Evolutionary conservation across 2,888 invertebrate species (phyloP).

Genomic region (Heliothis peltigera): DNA sequence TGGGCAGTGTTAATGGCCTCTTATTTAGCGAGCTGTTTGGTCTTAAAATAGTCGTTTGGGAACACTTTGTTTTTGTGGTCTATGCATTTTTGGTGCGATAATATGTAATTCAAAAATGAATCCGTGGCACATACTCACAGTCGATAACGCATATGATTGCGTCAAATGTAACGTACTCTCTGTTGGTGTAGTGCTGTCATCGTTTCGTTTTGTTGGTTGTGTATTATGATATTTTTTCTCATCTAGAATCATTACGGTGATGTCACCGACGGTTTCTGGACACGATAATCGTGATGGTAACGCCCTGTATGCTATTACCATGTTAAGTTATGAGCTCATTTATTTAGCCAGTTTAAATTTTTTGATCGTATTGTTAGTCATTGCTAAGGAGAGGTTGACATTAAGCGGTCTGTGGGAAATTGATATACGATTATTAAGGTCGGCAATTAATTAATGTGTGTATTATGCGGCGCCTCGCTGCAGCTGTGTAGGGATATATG

Average conservation of each 20-base stretch:
- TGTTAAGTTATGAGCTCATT: constrained; percentile 83
- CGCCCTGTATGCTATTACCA: constrained; percentile 79
- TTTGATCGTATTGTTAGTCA: constrained; percentile 77
- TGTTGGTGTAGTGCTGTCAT: constrained; percentile 82
- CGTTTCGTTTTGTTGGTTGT: constrained; percentile 76
- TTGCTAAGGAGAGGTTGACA: constrained; percentile 77
- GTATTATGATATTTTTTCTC: constrained; percentile 76
- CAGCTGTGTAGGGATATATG: constrained; percentile 47
- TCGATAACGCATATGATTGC: constrained; percentile 75
- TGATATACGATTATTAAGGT: constrained; percentile 83
- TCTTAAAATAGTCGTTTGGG: constrained; percentile 80
- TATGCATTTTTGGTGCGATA: constrained; percentile 83
- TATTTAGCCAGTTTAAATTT: constrained; percentile 75
- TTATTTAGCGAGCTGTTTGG: constrained; percentile 80
- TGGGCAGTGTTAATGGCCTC: constrained; percentile 83
- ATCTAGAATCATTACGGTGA: constrained; percentile 80
- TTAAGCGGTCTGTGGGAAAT: constrained; percentile 78
- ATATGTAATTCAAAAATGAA: constrained; percentile 74
- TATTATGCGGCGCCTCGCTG: constrained; percentile 71
- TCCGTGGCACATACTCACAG: constrained; percentile 63
- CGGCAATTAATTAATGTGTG: constrained; percentile 75
- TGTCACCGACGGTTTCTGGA: constrained; percentile 83
- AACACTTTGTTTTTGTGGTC: constrained; percentile 83
- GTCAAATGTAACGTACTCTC: constrained; percentile 76
- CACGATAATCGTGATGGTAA: constrained; percentile 83